Conservation (phyloP, 2,113 vertebrate species). For the Saccopteryx leptura region DNA sequence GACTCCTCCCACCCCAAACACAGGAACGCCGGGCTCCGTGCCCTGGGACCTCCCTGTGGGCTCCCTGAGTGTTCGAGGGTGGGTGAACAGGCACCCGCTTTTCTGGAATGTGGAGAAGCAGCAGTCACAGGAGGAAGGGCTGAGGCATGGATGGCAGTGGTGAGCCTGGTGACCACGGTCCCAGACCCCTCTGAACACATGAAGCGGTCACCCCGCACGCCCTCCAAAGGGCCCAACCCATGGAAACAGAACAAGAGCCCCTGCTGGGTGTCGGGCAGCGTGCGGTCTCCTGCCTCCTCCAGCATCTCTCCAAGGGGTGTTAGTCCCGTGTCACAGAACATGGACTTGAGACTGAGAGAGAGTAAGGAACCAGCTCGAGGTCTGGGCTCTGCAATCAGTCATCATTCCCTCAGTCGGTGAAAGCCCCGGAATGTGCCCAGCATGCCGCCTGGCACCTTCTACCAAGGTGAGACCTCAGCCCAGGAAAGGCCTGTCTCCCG, state of each 20-base stretch:
- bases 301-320: fast-evolving
- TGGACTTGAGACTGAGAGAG: background rate
- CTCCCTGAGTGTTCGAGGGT: background rate
- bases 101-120: background rate
- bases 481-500: background rate
- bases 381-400: background rate
- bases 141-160: background rate
- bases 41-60: background rate
- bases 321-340: background rate
- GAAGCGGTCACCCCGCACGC: no score
- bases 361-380: background rate
- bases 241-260: background rate
- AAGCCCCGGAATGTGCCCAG: background rate
- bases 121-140: background rate
- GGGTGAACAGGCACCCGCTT: background rate
- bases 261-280: background rate
- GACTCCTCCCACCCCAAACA: background rate
- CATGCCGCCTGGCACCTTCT: background rate
- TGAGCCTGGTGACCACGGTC: background rate
- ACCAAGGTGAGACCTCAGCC: background rate
- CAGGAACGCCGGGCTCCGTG: background rate
- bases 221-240: background rate
- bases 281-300: background rate
- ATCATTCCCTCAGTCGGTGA: background rate
- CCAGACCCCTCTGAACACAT: background rate